Base-by-base conservation (phyloP, 2,888 invertebrate genomes). In the Cataglyphis cursor region DNA sequence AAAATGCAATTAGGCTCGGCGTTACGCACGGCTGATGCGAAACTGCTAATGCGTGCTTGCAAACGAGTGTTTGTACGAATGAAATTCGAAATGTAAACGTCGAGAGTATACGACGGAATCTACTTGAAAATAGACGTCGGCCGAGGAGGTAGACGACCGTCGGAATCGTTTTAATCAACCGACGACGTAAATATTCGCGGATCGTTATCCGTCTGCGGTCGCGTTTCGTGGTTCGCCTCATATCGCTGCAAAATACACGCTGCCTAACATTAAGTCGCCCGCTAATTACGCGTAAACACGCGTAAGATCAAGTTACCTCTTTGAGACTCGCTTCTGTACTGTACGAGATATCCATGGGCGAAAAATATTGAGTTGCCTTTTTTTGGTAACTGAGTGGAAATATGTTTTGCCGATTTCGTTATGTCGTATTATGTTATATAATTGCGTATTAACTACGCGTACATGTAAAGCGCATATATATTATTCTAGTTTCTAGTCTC, bases 11-110 rank as follows among this genome's bases (percentile, higher is more conserved):
- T 90, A 90, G 83, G 66, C 72, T 82, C 57, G 84, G 72, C 59
- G 90, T 89, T 90, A 85, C 87, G 83, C 89, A 81, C 85, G 90
- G 87, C 87, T 86, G 88, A 82, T 74, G 90, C 74, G 85, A 90
- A 89, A 84, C 84, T 81, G 83, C 83, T 35, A 35, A 87, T 28
- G 61, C 44, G 48, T 65, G 38, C 66, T 61, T 57, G 24, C 61
- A 48, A 72, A 75, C 78, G 24, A 1, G 51, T 86, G 51, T 78
- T 48, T 81, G 57, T 62, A 76, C 84, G 82, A 87, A 86, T 84
- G 72, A 90, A 90, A 90, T 78, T 86, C 87, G 85, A 86, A 90
- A 86, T 87, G 85, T 88, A 82, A 88, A 81, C 28, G 62, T 31
- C 24, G 31, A 10, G 51, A 48, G 82, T 65, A 81, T 84, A 81